These are phyloP conservation scores for Acipenser ruthenus DNA, from an alignment of 2,797 vertebrate genomes.

Conservation along the genomic window DNA sequence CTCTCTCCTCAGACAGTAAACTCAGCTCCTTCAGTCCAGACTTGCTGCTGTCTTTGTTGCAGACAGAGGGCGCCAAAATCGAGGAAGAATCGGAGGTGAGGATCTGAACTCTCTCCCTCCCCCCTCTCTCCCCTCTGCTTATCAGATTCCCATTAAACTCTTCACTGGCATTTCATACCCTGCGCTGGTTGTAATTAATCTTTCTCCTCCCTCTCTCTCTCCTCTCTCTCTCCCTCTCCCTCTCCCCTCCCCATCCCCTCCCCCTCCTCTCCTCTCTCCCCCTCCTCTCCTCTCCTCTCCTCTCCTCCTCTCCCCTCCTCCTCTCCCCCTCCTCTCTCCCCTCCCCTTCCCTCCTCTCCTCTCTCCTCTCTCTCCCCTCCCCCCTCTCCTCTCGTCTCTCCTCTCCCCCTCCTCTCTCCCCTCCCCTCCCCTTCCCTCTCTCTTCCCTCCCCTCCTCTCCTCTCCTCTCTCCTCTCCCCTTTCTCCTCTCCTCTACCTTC, in stretches of 20 bases:
- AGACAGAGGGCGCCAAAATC: slow-evolving; percentile 74
- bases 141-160: too few relatives aligned
- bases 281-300: background rate
- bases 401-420: background rate
- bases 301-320: background rate
- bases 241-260: too few relatives aligned
- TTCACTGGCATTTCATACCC: too few relatives aligned
- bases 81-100: slow-evolving; percentile 87
- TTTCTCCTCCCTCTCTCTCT: too few relatives aligned
- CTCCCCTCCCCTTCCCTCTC: too few relatives aligned
- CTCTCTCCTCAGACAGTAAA: slow-evolving; percentile 63
- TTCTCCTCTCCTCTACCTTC: too few relatives aligned
- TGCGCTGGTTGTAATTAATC: too few relatives aligned
- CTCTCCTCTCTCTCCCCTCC: background rate
- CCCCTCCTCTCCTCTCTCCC: background rate
- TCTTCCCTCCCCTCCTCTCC: background rate
- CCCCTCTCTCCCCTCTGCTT: too few relatives aligned
- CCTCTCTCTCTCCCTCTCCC: too few relatives aligned
- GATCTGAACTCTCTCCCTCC: slow-evolving; percentile 4
- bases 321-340: background rate
- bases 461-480: background rate
- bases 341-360: too few relatives aligned
- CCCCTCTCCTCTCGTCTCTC: background rate
- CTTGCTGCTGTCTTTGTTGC: slow-evolving; percentile 72
- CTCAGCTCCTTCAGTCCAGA: slow-evolving; percentile 64